phyloP scores from a whole-genome alignment of 2,113 vertebrate genomes.

The Gambusia holbrooki region DNA sequence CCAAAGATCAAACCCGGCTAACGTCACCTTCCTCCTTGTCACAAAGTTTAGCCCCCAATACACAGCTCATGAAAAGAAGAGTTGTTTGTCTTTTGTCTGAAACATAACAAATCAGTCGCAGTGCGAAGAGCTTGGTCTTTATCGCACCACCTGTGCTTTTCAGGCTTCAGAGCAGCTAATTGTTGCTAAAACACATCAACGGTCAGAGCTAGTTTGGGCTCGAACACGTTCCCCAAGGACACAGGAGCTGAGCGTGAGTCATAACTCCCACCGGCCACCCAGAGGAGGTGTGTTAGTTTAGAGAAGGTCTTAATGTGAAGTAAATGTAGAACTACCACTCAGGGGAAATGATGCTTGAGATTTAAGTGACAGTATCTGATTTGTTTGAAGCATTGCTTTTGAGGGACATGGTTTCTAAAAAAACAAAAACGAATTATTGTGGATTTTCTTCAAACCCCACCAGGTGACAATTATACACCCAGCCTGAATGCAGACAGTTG shows the following conservation, averaged over 20 bases:
- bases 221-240: conserved; percentile 19
- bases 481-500: too few species aligned
- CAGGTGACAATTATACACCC: too few species aligned
- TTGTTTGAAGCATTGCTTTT: too few species aligned
- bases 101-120: too few species aligned
- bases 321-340: background rate
- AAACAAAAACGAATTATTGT: too few species aligned
- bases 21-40: background rate
- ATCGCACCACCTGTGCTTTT: background rate
- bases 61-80: background rate
- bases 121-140: background rate
- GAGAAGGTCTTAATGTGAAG: too few species aligned
- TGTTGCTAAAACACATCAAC: background rate
- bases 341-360: background rate
- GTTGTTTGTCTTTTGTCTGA: background rate
- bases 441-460: too few species aligned
- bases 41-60: conserved; percentile 5
- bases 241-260: background rate
- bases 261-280: background rate
- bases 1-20: background rate
- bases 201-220: background rate
- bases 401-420: too few species aligned
- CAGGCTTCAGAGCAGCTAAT: background rate
- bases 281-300: background rate
- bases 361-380: too few species aligned